A percentile compares a stretch with the other conserved stretches of the same genome.
phyloP scores from a whole-genome alignment of 2,113 vertebrate species.

The Tyto alba region DNA sequence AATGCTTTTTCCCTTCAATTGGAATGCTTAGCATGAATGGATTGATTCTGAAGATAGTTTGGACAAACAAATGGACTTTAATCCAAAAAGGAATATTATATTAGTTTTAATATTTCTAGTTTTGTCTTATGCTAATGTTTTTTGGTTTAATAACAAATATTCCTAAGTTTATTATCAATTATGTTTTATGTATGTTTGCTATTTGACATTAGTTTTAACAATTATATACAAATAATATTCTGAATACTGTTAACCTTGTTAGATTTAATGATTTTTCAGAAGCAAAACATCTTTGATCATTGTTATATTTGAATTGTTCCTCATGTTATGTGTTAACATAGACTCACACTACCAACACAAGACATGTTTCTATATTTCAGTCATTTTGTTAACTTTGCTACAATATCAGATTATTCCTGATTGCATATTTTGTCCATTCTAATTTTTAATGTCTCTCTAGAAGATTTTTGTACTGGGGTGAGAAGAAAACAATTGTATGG shows the following conservation, averaged over 20 bases:
- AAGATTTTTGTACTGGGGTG: not conserved
- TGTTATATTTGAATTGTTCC: not conserved
- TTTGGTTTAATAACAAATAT: not conserved
- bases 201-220: not conserved
- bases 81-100: not conserved
- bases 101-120: not conserved
- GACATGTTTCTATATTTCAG: not conserved
- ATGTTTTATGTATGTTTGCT: not conserved
- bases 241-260: not conserved
- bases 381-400: not conserved
- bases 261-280: not conserved
- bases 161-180: not conserved
- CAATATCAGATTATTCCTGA: not conserved
- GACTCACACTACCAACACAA: not conserved
- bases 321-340: not conserved
- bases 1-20: not conserved
- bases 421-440: not conserved
- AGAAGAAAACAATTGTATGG: fast-evolving
- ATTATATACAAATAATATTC: not conserved
- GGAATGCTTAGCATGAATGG: not conserved
- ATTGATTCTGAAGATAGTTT: not conserved
- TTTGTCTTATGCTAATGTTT: not conserved
- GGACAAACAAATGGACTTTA: not conserved
- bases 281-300: not conserved
- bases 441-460: not conserved